A percentile compares a stretch with the other conserved stretches of the same genome.
Evolutionary conservation across 1,140 invertebrate species (phyloP).

Genomic region (Platorchestia sp.): DNA sequence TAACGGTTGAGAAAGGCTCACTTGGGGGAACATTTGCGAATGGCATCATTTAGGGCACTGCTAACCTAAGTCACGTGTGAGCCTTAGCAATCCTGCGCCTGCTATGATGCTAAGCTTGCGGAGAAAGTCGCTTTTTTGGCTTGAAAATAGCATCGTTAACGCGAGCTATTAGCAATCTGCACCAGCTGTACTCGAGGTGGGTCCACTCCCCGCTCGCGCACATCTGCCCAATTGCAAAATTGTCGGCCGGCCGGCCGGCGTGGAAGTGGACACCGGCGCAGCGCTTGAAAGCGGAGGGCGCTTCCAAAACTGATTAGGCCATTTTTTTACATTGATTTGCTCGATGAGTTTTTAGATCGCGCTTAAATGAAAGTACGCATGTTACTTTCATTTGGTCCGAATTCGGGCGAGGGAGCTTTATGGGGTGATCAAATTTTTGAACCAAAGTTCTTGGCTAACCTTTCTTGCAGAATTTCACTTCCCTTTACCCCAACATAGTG

Average conservation of each 20-base stretch:
- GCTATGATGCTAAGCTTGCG: neutral
- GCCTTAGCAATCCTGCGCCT: neutral
- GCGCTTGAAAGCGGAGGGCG: neutral
- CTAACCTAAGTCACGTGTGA: neutral
- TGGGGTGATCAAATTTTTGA: neutral
- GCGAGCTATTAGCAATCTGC: neutral
- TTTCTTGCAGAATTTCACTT: no score
- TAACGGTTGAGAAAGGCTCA: neutral
- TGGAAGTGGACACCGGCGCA: neutral
- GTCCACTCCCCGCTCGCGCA: neutral
- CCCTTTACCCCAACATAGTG: neutral
- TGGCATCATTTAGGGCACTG: neutral
- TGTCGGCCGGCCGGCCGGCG: neutral
- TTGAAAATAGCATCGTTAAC: slow-evolving; percentile 19
- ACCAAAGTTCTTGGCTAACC: neutral
- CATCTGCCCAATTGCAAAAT: neutral
- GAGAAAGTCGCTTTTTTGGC: neutral
- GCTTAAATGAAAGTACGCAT: neutral
- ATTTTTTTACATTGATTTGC: neutral
- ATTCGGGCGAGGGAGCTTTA: neutral
- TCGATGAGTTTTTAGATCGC: neutral
- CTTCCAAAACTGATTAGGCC: neutral
- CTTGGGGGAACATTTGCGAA: neutral
- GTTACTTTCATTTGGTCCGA: neutral
- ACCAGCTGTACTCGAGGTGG: neutral